Base-by-base conservation (phyloP, 2,797 vertebrate species). In the Anolis apletophallus region DNA sequence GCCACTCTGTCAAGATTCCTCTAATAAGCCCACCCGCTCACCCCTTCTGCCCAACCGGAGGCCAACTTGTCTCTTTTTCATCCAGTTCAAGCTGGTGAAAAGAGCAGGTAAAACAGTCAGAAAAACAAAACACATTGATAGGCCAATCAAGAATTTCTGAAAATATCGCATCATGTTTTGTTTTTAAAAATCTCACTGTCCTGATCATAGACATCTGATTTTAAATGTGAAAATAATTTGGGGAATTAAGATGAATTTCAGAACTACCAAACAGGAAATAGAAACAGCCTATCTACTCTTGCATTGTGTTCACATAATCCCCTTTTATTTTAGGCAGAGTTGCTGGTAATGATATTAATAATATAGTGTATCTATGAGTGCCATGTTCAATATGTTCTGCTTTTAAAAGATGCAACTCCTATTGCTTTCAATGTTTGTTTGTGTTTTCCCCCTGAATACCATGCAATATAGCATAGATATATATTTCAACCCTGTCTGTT, bases 311-410 rank as follows among this genome's bases (percentile, higher is more conserved):
- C 68, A 75, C 7, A 59, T 0, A 78, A 23, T 54, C n/a, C 73
- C 78, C 72, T n/a, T 84, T 88, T 77, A 80, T 67, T 90, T 92
- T 84, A 91, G 34, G 16, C 69, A 16, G 50, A 9, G 2, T 85
- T 87, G 78, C 0, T 0, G 54, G 61, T 68, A 85, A 91, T 7
- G 4, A 32, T 72, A 55, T 40, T 13, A 7, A 80, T 14, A 40
- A 61, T 59, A 36, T 34, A 89, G 61, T 34, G 85, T 77, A 55
- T 88, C 72, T 75, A 34, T 69, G 73, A 84, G 85, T 26, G 40
- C 83, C 29, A 52, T 34, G 91, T 87, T 83, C 87, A 83, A 87
- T 74, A 3, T 7, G 26, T 87, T 3, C 54, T 81, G 83, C 59
- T 79, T 87, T 80, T 89, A 83, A 80, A 26, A 87, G 84, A 29